Conservation (phyloP, 1,140 invertebrate genomes). For the Acromyrmex echinatior region DNA sequence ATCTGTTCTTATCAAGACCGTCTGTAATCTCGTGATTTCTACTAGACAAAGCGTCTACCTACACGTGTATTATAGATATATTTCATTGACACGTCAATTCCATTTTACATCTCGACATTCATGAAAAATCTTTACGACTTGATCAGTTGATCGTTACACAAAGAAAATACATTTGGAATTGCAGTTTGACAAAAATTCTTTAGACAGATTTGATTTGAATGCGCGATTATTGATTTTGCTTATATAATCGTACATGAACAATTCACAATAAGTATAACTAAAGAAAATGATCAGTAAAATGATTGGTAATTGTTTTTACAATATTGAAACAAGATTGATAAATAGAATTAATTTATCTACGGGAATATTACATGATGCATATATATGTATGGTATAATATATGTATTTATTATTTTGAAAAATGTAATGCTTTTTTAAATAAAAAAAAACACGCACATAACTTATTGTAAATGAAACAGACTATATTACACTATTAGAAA, state of each 20-base stretch:
- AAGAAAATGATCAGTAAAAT: too few relatives aligned
- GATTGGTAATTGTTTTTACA: too few relatives aligned
- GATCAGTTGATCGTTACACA: background rate
- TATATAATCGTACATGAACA: background rate
- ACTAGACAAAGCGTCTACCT: background rate
- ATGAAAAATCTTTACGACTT: background rate
- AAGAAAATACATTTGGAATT: background rate
- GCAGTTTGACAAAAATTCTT: background rate
- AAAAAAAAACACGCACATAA: too few relatives aligned
- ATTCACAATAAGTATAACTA: background rate
- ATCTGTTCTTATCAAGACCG: background rate
- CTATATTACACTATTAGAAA: too few relatives aligned
- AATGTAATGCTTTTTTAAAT: too few relatives aligned
- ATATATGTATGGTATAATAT: too few relatives aligned
- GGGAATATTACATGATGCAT: too few relatives aligned
- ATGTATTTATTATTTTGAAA: too few relatives aligned
- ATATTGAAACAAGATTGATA: too few relatives aligned
- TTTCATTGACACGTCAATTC: background rate
- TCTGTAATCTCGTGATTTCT: slow-evolving; percentile 22
- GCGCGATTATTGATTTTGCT: background rate
- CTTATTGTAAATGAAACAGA: too few relatives aligned
- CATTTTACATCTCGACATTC: background rate
- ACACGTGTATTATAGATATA: background rate
- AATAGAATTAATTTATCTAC: too few relatives aligned
- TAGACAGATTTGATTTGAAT: background rate